These are phyloP conservation scores for Chaitophorus viminalis DNA, from an alignment of 2,888 invertebrate genomes.

Conservation along the genomic window DNA sequence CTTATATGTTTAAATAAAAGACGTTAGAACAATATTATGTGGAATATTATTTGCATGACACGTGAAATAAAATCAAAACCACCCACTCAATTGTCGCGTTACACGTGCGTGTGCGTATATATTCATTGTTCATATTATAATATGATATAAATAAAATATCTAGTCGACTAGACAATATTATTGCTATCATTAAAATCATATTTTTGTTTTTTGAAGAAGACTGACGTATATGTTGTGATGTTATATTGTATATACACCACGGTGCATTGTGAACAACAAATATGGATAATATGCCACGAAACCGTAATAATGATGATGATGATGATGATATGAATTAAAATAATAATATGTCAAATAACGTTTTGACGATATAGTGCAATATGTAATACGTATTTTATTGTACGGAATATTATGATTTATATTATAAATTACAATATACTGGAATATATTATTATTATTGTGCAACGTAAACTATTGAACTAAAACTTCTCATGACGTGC, in stretches of 20 bases:
- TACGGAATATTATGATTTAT: not conserved
- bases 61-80: constrained; percentile 1
- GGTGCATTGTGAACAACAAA: too few relatives aligned
- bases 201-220: not conserved
- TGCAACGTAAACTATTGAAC: not conserved
- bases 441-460: not conserved
- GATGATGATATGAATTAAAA: too few relatives aligned
- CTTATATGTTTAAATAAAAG: too few relatives aligned
- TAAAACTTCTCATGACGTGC: not conserved
- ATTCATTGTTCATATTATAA: too few relatives aligned
- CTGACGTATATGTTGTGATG: too few relatives aligned
- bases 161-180: too few relatives aligned
- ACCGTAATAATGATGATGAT: too few relatives aligned
- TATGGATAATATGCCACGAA: too few relatives aligned
- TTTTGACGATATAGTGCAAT: too few relatives aligned
- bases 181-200: not conserved
- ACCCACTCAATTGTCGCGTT: constrained; percentile 19
- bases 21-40: not conserved
- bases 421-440: not conserved
- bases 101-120: not conserved
- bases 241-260: too few relatives aligned
- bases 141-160: too few relatives aligned
- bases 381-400: not conserved
- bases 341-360: too few relatives aligned
- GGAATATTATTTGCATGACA: not conserved